These are phyloP conservation scores for Eupithecia exiguata DNA, from an alignment of 2,888 invertebrate genomes.

Conservation along the genomic window DNA sequence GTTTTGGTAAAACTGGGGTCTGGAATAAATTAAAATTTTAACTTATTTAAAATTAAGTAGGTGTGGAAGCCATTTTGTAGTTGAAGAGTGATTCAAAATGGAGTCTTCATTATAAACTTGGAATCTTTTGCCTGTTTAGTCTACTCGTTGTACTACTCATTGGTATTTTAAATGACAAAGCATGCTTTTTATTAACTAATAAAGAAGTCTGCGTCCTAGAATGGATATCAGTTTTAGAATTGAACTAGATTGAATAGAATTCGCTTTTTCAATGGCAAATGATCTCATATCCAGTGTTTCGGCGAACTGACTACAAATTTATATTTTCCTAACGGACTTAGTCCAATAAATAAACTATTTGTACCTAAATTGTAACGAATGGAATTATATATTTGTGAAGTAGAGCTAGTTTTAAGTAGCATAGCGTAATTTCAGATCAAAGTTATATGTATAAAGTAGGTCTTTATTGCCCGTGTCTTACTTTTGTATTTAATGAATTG, in stretches of 20 bases:
- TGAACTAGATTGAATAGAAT: constrained; percentile 7
- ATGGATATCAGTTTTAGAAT: not conserved
- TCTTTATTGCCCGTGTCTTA: constrained; percentile 63
- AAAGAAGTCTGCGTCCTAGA: constrained; percentile 4
- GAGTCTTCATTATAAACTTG: constrained; percentile 7
- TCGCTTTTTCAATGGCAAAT: constrained; percentile 27
- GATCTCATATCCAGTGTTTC: constrained; percentile 42
- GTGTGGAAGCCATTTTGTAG: constrained; percentile 23
- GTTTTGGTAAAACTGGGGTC: constrained; percentile 34
- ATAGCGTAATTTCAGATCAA: constrained; percentile 68
- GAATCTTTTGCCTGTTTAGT: constrained; percentile 19
- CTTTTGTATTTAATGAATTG: constrained; percentile 68
- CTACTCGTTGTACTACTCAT: no score
- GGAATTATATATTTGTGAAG: constrained; percentile 40
- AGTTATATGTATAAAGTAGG: constrained; percentile 46
- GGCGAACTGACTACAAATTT: constrained; percentile 34
- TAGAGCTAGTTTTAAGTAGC: constrained; percentile 43
- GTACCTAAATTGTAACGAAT: constrained; percentile 46
- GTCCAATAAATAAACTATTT: constrained; percentile 42
- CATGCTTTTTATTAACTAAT: constrained; percentile 16
- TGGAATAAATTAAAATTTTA: constrained; percentile 17
- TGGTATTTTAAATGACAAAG: constrained; percentile 23
- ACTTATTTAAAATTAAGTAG: constrained; percentile 5
- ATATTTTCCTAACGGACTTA: constrained; percentile 33
- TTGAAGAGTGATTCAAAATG: constrained; percentile 18